Base-by-base conservation (phyloP, 2,888 invertebrate genomes). In the Rhabditoides inermis region DNA sequence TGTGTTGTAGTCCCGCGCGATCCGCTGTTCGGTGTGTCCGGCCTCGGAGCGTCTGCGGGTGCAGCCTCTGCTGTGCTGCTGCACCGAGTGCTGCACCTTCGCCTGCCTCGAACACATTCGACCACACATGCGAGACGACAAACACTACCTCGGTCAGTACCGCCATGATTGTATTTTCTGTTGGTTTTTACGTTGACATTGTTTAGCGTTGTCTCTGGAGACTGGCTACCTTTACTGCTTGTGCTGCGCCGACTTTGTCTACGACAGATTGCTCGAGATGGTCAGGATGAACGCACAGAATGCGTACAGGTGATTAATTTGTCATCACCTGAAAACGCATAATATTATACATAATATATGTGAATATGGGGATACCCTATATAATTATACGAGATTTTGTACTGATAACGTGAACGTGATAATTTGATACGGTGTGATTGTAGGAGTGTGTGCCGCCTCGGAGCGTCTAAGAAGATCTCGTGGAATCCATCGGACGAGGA, bases 231-330 rank as follows among this genome's bases (percentile, higher is more conserved):
- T 94, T 10, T 86, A 86, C 78, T 95, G 95, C 78, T 85, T 85
- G 75, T 84, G 85, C 72, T 95, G 95, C 78, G 84, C 85, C 58
- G 92, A 94, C 78, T 94, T 90, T 78, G 85, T 91, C 46, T 92
- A 91, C 79, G 88, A 90, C 40, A 45, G 61, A 15, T 50, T 56
- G 20, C 28, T 61, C 26, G 69, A 68, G 40, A 39, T 45, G 26
- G 22, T 50, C 10, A 55, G 68, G 18, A 28, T 59, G 20, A 90
- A 90, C 72, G 83, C 87, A 3, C 84, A 86, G 65, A 69, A 83
- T 88, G 2, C 78, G 89, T 49, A 79, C 84, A 53, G 84, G 84
- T 49, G 84, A 88, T 73, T 85, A 88, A 5, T 86, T 86, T 26
- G 18, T n/a, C n/a, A n/a, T n/a, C n/a, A n/a, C n/a, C n/a, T n/a